A percentile compares a stretch with the other conserved stretches of the same genome.
Evolutionary conservation across 2,113 vertebrate species (phyloP).

Genomic region (Psittacus erithacus): DNA sequence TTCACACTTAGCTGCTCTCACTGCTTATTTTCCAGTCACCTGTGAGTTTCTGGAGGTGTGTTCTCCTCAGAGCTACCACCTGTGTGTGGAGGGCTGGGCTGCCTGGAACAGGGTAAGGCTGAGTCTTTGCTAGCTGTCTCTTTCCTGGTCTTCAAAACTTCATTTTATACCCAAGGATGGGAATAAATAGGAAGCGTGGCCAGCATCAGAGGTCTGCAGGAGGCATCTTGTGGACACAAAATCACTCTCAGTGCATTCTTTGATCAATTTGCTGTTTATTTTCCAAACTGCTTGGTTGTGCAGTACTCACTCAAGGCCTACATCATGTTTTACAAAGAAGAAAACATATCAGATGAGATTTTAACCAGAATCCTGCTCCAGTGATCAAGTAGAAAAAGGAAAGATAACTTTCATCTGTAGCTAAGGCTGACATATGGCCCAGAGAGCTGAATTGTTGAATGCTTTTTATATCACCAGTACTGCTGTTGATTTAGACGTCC

Average conservation of each 20-base stretch:
- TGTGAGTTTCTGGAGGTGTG: neutral
- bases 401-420: slow-evolving; percentile 14
- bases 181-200: accelerated
- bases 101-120: accelerated
- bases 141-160: neutral
- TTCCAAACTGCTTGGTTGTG: neutral
- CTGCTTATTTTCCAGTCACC: accelerated
- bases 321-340: accelerated
- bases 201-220: accelerated
- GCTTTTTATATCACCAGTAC: neutral
- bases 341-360: neutral
- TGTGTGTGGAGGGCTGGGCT: accelerated
- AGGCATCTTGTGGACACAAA: neutral
- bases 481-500: neutral
- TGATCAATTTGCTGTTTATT: neutral
- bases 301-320: neutral
- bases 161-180: neutral
- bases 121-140: neutral
- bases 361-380: neutral
- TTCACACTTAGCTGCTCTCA: neutral
- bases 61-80: accelerated
- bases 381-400: neutral
- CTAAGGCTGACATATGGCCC: neutral
- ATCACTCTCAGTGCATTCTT: neutral
- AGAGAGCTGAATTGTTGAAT: slow-evolving; percentile 33